Evolutionary conservation across 2,113 vertebrate species (phyloP).

Genomic region (Gavia stellata): DNA sequence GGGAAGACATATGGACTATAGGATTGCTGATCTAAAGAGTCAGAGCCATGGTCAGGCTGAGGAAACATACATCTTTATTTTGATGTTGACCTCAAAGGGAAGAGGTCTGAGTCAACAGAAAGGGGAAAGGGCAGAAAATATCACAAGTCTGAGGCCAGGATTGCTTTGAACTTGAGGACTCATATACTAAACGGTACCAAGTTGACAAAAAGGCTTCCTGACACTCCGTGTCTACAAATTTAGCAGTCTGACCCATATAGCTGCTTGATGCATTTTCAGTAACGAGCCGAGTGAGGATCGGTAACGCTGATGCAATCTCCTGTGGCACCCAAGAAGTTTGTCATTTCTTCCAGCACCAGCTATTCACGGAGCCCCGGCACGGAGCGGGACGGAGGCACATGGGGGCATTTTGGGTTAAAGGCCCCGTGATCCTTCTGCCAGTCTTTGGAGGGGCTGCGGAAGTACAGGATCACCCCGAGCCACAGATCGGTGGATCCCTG

Average conservation of each 20-base stretch:
- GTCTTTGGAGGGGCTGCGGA: background rate
- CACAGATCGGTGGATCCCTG: background rate
- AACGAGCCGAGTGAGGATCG: slow-evolving; percentile 3
- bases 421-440: background rate
- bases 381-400: background rate
- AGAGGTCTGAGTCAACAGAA: slow-evolving; percentile 61
- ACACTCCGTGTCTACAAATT: slow-evolving; percentile 50
- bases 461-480: background rate
- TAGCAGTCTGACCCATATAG: slow-evolving; percentile 50
- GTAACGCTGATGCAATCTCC: slow-evolving; percentile 34
- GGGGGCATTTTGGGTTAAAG: background rate
- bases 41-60: slow-evolving; percentile 59
- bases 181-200: slow-evolving; percentile 25
- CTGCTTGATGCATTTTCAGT: slow-evolving; percentile 44
- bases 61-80: slow-evolving; percentile 69
- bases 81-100: slow-evolving; percentile 70
- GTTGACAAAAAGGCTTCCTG: slow-evolving; percentile 64
- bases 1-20: slow-evolving; percentile 67
- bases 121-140: slow-evolving; percentile 68
- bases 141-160: slow-evolving; percentile 42
- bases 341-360: background rate
- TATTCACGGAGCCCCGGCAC: background rate
- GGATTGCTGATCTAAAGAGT: slow-evolving; percentile 66
- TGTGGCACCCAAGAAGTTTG: slow-evolving; percentile 39
- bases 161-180: slow-evolving; percentile 69